Evolutionary conservation across 2,797 vertebrate genomes (phyloP).

Genomic region (Dendrocincla tyrannina): DNA sequence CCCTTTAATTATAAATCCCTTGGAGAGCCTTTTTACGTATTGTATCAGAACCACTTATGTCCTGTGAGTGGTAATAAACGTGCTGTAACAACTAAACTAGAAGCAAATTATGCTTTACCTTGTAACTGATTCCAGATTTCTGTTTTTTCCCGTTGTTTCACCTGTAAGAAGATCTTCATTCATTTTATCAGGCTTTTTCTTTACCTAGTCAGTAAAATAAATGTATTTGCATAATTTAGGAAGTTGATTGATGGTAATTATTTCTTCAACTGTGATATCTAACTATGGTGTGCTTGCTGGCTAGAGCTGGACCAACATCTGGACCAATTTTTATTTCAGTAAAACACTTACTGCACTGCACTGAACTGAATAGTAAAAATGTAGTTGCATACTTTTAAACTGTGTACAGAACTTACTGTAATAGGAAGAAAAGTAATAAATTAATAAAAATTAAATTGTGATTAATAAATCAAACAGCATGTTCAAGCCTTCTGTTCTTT

Average conservation of each 20-base stretch:
- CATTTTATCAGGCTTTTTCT: constrained; percentile 88
- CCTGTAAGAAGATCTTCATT: constrained; percentile 89
- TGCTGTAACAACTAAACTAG: background rate
- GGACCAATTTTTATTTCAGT: background rate
- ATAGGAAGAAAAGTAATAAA: background rate
- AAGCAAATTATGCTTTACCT: constrained; percentile 76
- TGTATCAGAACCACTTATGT: background rate
- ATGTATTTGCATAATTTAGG: background rate
- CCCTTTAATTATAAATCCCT: background rate
- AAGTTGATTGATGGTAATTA: background rate
- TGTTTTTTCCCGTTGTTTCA: constrained; percentile 75
- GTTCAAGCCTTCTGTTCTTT: background rate
- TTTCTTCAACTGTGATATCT: background rate
- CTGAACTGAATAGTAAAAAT: background rate
- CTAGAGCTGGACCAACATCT: background rate
- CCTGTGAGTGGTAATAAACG: background rate
- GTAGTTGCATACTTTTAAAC: background rate
- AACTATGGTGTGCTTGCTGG: background rate
- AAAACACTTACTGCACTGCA: background rate
- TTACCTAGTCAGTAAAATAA: constrained; percentile 80
- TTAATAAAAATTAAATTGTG: background rate
- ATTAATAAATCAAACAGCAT: background rate
- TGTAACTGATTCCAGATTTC: constrained; percentile 84
- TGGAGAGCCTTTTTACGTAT: background rate
- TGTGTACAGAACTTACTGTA: background rate